Base-by-base conservation (phyloP, 2,797 vertebrate genomes). In the Mormyrops attenuatus region DNA sequence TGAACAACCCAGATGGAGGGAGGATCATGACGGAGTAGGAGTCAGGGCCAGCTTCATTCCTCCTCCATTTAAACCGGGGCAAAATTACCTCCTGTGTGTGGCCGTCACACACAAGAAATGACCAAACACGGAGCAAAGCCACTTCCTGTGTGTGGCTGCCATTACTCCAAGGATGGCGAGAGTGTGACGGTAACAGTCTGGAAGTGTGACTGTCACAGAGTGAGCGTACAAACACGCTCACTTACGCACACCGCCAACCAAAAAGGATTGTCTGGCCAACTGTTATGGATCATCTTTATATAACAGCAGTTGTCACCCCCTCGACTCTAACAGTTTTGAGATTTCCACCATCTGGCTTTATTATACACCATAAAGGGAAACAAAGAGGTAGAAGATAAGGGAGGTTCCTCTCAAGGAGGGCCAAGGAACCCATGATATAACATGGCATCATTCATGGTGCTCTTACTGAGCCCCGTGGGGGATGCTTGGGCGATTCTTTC, bases 301-400 rank as follows among this genome's bases (percentile, higher is more conserved):
- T 89, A 66, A 89, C 17, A 57, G 89, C 85, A 89, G 85, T 38
- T 87, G 89, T 77, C 89, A 77, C 34, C 85, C 89, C 69, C 60
- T 73, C 60, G 34, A 80, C 89, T 87, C 60, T 87, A 85, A 89
- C 84, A 57, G 85, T 85, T 80, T 80, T 77, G 86, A 66, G 73
- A 73, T 73, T 87, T 87, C 66, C 63, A 41, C 89, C 89, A 89
- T 89, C 89, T 87, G 89, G 49, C 66, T 85, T 85, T 44, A 87
- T 87, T 87, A 89, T 26, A 77, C 66, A 49, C n/a, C 77, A 55
- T 77, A 66, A 89, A 87, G 41, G 63, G 66, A 73, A 89, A 87
- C 63, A 53, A 44, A 77, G 84, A 30, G 85, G 22, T 55, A 69
- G 89, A 38, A 77, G 63, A 87, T 89, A 55, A 89, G 30, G 53